Base-by-base conservation (phyloP, 30 jellyfish, hydroid and myxozoan species). In the Rhopilema esculentum region DNA sequence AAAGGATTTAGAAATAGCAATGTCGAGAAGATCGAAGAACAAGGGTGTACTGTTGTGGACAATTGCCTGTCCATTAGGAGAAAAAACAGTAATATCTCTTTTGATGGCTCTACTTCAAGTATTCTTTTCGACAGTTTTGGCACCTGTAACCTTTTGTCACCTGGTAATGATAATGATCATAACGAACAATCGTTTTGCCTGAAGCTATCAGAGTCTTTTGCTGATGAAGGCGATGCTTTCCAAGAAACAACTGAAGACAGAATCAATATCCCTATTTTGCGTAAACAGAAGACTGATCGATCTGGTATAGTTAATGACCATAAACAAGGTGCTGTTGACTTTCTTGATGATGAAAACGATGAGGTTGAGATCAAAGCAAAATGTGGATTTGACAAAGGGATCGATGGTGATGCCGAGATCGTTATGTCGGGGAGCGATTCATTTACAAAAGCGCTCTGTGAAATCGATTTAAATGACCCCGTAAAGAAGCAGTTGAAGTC, bases 361-460 rank as follows among this genome's bases (percentile, higher is more conserved):
- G 57, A 12, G 12, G 57, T 12, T 40, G 57, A 2, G 9, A 40
- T 40, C 12, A 12, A 40, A 12, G 57, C 9, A 40, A 12, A 6
- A 12, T 6, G 12, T 40, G 57, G 57, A 12, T 40, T 40, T 40
- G 57, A 12, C 57, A 40, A 40, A 2, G 57, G 57, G 6, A 40
- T 12, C 9, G 81, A 70, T 31, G 20, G n/a, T 19, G 70, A 80
- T 25, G 33, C 81, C 23, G 90, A 80, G 27, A 29, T 64, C 12
- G 22, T 65, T 21, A 32, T 80, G 82, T 80, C 90, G 26, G 81
- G 90, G 48, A 64, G 82, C 64, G 90, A 80, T 27, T 80, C 90
- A 22, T 80, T 80, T 27, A 70, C 82, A 19, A 33, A 66, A 19
- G 90, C 90, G 1, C 65, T 80, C 28, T 80, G 90, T 80, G 79